Evolutionary conservation across 2,113 vertebrate genomes (phyloP).

Genomic region (Alectura lathami): DNA sequence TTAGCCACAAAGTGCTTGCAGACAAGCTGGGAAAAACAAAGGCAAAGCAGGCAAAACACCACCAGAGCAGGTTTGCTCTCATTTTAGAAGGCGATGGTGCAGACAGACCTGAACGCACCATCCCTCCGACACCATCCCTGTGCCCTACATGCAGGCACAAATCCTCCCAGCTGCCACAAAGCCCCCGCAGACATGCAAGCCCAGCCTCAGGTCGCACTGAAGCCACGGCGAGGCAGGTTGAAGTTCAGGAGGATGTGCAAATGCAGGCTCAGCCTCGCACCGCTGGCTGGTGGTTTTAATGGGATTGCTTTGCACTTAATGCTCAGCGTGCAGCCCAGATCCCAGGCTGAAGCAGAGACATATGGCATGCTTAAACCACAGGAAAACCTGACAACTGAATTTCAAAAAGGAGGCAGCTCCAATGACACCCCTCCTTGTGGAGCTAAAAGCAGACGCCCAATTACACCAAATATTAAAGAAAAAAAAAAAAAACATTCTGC

Average conservation of each 20-base stretch:
- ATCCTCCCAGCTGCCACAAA: background rate
- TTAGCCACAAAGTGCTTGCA: background rate
- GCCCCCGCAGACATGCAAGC: background rate
- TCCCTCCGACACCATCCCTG: background rate
- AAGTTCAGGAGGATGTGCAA: background rate
- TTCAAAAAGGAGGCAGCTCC: background rate
- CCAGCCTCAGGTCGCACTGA: rapidly evolving
- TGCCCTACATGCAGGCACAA: background rate
- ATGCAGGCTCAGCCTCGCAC: background rate
- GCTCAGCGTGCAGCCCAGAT: background rate
- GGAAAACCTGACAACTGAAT: background rate
- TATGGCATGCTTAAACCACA: background rate
- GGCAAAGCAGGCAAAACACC: background rate
- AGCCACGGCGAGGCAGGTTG: rapidly evolving
- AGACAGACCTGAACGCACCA: background rate
- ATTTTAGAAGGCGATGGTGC: background rate
- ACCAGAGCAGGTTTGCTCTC: background rate
- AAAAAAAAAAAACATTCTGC: rapidly evolving
- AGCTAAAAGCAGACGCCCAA: background rate
- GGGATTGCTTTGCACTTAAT: background rate
- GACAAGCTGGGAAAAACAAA: background rate
- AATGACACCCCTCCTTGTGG: background rate
- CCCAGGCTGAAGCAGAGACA: background rate
- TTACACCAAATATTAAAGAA: background rate
- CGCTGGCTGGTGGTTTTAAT: background rate